A percentile compares a stretch with the other conserved stretches of the same genome.
These are phyloP conservation scores for Linyphia triangularis DNA, from an alignment of 2,888 invertebrate genomes.

Conservation along the genomic window DNA sequence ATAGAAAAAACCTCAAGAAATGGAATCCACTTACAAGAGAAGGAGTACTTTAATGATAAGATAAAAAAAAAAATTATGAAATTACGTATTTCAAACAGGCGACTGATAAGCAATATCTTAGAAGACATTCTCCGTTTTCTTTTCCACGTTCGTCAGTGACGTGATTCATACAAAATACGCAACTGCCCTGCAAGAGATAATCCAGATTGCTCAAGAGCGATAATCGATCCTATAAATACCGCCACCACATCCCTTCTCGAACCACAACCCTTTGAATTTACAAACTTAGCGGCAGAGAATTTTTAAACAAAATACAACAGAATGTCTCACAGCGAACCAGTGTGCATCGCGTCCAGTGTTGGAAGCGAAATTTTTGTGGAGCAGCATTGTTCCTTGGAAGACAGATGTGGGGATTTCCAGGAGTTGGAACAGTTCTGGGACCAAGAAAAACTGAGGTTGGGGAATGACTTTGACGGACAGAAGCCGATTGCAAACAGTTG, in stretches of 20 bases:
- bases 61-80: no score
- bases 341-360: neutral
- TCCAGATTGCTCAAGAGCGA: neutral
- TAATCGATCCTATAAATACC: neutral
- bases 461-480: slow-evolving; percentile 26
- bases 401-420: slow-evolving; percentile 25
- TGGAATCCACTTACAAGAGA: no score
- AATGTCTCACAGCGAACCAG: slow-evolving; percentile 22
- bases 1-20: no score
- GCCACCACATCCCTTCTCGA: neutral
- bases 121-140: no score
- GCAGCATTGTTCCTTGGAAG: slow-evolving; percentile 37
- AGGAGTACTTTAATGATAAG: no score
- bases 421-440: slow-evolving; percentile 59
- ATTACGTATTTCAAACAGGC: neutral
- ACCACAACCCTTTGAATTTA: neutral
- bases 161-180: neutral
- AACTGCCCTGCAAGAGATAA: neutral
- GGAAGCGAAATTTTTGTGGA: slow-evolving; percentile 9
- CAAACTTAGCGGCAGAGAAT: neutral
- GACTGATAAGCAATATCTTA: neutral
- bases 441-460: slow-evolving; percentile 12
- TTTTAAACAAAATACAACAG: neutral
- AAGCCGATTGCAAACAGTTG: slow-evolving; percentile 31
- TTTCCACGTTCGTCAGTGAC: neutral